A percentile compares a stretch with the other conserved stretches of the same genome.
Conservation (phyloP, 2,113 vertebrate species). For the human (Homo sapiens) region DNA sequence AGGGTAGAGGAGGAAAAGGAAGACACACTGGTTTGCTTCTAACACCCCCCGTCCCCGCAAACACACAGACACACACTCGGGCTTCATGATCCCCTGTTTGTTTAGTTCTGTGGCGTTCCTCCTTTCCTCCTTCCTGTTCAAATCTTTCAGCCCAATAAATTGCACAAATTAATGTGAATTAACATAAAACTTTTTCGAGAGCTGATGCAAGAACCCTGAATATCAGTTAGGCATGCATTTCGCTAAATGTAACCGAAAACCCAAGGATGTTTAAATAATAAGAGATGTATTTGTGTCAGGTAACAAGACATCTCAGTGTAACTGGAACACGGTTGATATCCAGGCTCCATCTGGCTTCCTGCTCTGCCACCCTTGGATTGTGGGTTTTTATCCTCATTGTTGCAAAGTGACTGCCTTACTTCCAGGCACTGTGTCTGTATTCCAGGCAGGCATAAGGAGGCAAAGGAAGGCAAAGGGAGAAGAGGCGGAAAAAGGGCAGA, state of each 20-base stretch:
- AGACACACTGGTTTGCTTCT: background rate
- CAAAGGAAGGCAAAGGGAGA: background rate
- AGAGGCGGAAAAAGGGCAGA: background rate
- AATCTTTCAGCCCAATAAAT: background rate
- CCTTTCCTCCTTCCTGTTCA: background rate
- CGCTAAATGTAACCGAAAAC: background rate
- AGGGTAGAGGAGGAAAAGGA: background rate
- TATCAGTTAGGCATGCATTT: background rate
- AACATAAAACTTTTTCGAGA: constrained; percentile 7
- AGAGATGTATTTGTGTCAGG: background rate
- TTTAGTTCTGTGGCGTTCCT: background rate
- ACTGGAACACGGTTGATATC: background rate
- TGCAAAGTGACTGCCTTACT: background rate
- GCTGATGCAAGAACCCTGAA: background rate
- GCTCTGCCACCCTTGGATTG: background rate
- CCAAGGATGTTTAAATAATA: background rate
- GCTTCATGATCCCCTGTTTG: background rate
- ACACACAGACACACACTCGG: background rate
- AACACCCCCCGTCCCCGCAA: accelerated
- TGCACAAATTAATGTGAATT: background rate
- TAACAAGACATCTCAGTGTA: background rate
- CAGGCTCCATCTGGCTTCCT: background rate
- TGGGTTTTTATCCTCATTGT: background rate
- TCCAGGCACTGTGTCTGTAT: background rate
- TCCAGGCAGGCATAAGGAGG: background rate